Evolutionary conservation across 2,113 vertebrate species (phyloP).

Genomic region (Rattus rattus): DNA sequence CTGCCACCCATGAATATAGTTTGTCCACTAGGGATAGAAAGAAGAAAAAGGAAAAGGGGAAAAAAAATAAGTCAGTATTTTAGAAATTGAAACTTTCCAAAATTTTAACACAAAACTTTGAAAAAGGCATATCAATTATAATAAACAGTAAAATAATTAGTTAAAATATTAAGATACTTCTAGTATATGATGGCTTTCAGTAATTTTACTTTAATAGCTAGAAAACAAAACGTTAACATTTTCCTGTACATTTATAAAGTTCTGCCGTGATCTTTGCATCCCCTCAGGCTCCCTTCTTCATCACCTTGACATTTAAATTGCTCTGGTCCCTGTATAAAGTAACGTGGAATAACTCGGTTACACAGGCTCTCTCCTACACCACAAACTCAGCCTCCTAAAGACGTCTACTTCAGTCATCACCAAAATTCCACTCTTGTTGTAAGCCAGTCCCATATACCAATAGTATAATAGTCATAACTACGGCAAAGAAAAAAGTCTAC

Average conservation of each 20-base stretch:
- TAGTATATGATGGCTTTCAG: slow-evolving; percentile 13
- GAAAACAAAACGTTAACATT: slow-evolving; percentile 14
- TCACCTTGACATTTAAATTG: neutral
- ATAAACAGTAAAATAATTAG: slow-evolving; percentile 31
- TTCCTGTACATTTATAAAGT: neutral
- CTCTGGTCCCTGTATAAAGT: slow-evolving; percentile 19
- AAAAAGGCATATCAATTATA: slow-evolving; percentile 48
- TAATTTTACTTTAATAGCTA: slow-evolving; percentile 34
- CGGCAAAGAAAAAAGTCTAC: slow-evolving; percentile 40
- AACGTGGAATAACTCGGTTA: slow-evolving; percentile 32
- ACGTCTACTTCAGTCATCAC: neutral
- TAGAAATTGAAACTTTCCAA: slow-evolving; percentile 58
- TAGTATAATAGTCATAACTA: neutral
- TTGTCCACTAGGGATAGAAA: slow-evolving; percentile 93
- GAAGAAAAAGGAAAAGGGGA: slow-evolving; percentile 66
- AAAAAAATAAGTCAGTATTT: slow-evolving; percentile 64
- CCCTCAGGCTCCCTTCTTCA: neutral
- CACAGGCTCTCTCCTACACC: neutral
- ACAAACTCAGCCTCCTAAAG: neutral
- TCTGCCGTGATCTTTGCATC: neutral
- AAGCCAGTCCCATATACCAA: slow-evolving; percentile 36
- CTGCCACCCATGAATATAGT: slow-evolving; percentile 99
- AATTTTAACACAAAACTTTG: slow-evolving; percentile 57
- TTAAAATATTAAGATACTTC: neutral
- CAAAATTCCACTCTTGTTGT: neutral